Conservation (phyloP, 2,113 vertebrate species). For the Miniopterus natalensis region DNA sequence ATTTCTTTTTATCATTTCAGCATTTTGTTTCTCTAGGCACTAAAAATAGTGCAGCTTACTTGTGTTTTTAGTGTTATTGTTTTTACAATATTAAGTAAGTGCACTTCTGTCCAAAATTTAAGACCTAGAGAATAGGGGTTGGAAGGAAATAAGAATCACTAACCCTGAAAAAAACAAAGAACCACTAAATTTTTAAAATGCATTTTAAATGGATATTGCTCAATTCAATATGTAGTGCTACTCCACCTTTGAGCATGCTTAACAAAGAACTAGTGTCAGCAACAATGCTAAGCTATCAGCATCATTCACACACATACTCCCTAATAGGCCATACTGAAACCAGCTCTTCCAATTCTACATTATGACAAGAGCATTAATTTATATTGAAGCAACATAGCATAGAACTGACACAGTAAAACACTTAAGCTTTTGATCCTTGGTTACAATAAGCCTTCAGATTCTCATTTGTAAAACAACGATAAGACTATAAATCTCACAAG, state of each 20-base stretch:
- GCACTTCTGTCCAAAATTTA: background rate
- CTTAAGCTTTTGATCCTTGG: background rate
- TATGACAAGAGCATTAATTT: constrained; percentile 38
- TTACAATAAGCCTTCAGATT: constrained; percentile 33
- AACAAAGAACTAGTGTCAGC: background rate
- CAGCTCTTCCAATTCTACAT: background rate
- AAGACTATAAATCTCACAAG: constrained; percentile 48
- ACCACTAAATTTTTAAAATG: background rate
- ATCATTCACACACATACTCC: background rate
- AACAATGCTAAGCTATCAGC: background rate
- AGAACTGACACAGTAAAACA: constrained; percentile 10
- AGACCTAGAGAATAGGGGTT: background rate
- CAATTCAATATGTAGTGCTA: background rate
- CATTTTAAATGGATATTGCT: background rate
- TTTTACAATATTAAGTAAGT: background rate
- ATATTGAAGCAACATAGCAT: background rate
- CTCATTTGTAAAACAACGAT: constrained; percentile 41
- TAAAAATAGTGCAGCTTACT: background rate
- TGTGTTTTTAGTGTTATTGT: background rate
- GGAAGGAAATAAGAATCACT: background rate
- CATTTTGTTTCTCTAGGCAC: background rate
- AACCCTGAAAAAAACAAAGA: background rate
- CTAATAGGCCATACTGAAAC: background rate
- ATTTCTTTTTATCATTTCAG: background rate
- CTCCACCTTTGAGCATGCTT: background rate